Evolutionary conservation across 2,113 vertebrate species (phyloP).

Genomic region (Phalacrocorax brasilianus): DNA sequence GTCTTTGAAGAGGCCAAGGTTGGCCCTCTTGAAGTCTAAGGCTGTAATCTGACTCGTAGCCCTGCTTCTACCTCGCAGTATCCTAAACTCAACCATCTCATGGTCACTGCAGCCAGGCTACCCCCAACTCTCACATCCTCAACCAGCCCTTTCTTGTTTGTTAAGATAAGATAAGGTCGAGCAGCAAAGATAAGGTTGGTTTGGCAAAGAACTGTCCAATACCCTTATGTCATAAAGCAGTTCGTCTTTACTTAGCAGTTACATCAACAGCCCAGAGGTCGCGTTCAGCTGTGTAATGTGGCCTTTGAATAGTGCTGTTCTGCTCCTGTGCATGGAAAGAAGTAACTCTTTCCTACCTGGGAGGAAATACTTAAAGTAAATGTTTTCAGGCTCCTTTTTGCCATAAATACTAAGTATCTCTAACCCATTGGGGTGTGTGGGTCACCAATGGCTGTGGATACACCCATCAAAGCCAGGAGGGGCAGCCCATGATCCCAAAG

Average conservation of each 20-base stretch:
- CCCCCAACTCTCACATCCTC: no score
- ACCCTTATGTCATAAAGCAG: neutral
- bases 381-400: neutral
- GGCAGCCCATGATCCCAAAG: neutral
- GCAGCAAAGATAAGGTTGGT: neutral
- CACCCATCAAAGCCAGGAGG: neutral
- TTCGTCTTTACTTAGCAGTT: neutral
- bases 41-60: no score
- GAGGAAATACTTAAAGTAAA: neutral
- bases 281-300: neutral
- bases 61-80: no score
- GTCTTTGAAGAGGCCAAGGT: no score
- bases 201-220: neutral
- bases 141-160: no score
- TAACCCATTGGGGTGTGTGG: neutral
- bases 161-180: no score
- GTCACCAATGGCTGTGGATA: neutral
- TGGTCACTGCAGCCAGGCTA: no score
- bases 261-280: neutral
- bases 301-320: neutral
- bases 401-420: neutral
- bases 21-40: no score
- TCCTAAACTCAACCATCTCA: no score
- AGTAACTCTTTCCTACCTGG: neutral
- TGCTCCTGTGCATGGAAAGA: neutral